Evolutionary conservation across 2,888 invertebrate genomes (phyloP), one percentile per base, ranked within the genome.

Genomic region (Acleris literana): DNA sequence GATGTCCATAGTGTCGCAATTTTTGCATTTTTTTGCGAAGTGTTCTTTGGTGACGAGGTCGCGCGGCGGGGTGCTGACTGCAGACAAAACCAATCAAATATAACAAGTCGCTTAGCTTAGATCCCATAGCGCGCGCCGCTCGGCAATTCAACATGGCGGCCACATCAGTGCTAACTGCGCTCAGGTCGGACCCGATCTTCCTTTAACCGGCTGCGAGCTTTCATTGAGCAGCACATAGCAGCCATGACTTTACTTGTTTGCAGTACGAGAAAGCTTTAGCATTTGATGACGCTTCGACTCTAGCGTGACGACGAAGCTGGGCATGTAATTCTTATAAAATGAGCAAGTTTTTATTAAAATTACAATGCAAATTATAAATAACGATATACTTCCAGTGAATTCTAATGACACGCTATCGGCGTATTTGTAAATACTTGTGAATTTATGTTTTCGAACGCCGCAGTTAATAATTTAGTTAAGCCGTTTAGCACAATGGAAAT

Each of bases 11-110:
- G 70, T 68, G 46, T 80, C 76, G 66, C 86, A 86, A 54, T 72
- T 67, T 69, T 79, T 82, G 76, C 86, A 86, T 74, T 78, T 83
- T 76, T 81, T 85, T 60, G 73, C 66, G 20, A 66, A 67, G 53
- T 73, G 66, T 56, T 75, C 72, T 56, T 58, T 69, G 63, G 46
- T 29, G 39, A 72, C 73, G 55, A 68, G 44, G 64, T 76, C 75
- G 65, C 70, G 63, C 70, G 74, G 70, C 62, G 75, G 63, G 61
- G 70, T 68, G 72, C 65, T 65, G 67, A 72, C 82, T 83, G 80
- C 49, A 76, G 76, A 77, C 69, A 75, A 78, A 79, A 75, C 59
- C 69, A 74, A 71, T 61, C 69, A 46, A 68, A 63, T 68, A 67
- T 73, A 72, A 68, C 74, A 74, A 72, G 68, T 79, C 77, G 74